These are phyloP conservation scores for Limenitis camilla DNA, from an alignment of 2,888 invertebrate species.

Conservation along the genomic window DNA sequence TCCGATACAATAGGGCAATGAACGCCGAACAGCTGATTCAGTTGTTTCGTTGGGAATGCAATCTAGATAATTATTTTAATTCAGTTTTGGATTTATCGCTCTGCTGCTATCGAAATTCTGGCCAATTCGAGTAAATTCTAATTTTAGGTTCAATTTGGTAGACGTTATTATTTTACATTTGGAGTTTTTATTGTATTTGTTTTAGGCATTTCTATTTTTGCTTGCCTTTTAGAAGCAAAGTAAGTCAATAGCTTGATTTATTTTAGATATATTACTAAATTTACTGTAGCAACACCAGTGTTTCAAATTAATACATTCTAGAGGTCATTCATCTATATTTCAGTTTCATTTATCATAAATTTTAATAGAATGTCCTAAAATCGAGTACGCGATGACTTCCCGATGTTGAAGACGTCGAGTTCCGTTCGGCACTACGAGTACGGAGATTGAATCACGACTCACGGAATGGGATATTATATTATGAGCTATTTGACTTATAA, in stretches of 20 bases:
- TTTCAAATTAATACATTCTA: too few relatives aligned
- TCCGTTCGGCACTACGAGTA: conserved; percentile 13
- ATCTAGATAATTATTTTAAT: conserved; percentile 66
- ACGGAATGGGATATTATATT: conserved; percentile 5
- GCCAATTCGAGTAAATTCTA: conserved; percentile 17
- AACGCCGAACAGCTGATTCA: conserved; percentile 27
- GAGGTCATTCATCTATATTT: neutral
- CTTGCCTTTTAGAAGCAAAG: too few relatives aligned
- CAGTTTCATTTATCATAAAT: neutral
- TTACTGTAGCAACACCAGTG: too few relatives aligned
- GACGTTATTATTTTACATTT: too few relatives aligned
- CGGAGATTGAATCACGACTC: conserved; percentile 18
- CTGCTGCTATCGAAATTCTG: conserved; percentile 28
- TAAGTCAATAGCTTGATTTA: too few relatives aligned
- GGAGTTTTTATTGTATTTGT: too few relatives aligned
- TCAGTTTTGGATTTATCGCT: conserved; percentile 38
- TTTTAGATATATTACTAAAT: too few relatives aligned
- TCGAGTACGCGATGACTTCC: neutral
- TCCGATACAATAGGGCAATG: conserved; percentile 7
- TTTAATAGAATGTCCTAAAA: neutral
- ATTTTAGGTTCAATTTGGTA: neutral
- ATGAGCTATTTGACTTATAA: too few relatives aligned
- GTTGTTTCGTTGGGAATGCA: conserved; percentile 39
- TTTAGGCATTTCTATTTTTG: too few relatives aligned
- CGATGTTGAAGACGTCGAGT: conserved; percentile 6